A percentile compares a stretch with the other conserved stretches of the same genome.
Evolutionary conservation across 2,113 vertebrate genomes (phyloP).

Genomic region (Amphiprion ocellaris): DNA sequence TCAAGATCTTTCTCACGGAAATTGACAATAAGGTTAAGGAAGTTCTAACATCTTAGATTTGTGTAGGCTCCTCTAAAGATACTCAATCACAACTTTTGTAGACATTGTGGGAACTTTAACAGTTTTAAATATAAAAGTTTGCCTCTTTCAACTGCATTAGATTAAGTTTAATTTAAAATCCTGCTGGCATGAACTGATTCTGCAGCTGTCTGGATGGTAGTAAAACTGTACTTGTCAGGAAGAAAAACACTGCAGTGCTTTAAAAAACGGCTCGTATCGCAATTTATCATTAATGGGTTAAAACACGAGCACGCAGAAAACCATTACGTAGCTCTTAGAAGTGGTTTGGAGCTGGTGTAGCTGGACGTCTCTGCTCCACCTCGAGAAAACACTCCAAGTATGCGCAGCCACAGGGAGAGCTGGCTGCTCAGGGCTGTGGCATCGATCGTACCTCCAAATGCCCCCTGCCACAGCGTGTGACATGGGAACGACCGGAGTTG

Average conservation of each 20-base stretch:
- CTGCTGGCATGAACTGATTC: constrained; percentile 8
- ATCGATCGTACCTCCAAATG: constrained; percentile 51
- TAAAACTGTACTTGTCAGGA: constrained; percentile 6
- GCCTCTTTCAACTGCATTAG: not conserved
- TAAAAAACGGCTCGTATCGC: not conserved
- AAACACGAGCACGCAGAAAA: constrained; percentile 19
- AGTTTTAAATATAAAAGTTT: not conserved
- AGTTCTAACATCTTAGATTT: too few species aligned
- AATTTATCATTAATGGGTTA: constrained; percentile 31
- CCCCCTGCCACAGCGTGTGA: constrained; percentile 67
- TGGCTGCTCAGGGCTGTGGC: constrained; percentile 39
- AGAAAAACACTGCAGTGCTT: not conserved
- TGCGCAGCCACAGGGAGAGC: constrained; percentile 34
- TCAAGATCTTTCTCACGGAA: too few species aligned
- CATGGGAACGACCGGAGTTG: constrained; percentile 75
- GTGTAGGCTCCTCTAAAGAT: too few species aligned
- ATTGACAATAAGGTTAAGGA: too few species aligned
- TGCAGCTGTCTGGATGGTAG: not conserved
- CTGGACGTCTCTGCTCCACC: constrained; percentile 31
- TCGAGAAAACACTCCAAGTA: constrained; percentile 12
- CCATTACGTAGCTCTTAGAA: not conserved
- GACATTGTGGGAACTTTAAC: not conserved
- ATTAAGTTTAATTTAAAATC: not conserved
- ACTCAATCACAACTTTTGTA: too few species aligned
- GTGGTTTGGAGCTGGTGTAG: constrained; percentile 6